Evolutionary conservation across 2,797 vertebrate genomes (phyloP).

Genomic region (Limnodromus scolopaceus): DNA sequence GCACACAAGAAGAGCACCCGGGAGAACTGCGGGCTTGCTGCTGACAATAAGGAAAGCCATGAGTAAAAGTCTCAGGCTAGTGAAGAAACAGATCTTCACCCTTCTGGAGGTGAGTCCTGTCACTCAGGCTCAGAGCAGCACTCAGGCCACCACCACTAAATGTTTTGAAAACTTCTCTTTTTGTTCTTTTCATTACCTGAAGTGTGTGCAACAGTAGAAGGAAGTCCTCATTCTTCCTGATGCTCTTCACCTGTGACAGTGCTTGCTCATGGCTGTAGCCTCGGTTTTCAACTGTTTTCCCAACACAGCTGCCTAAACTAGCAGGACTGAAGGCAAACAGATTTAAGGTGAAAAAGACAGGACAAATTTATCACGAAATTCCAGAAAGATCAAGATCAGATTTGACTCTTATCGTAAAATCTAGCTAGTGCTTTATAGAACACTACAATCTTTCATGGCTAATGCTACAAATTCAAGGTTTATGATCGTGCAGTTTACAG

Average conservation of each 20-base stretch:
- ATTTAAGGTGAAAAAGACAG: neutral
- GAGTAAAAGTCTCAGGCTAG: neutral
- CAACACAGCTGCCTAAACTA: neutral
- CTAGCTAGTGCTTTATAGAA: neutral
- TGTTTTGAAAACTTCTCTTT: neutral
- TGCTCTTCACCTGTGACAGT: neutral
- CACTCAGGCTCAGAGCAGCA: neutral
- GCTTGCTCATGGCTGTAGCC: rapidly evolving
- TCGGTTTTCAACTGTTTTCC: neutral
- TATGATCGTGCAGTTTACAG: neutral
- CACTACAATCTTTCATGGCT: neutral
- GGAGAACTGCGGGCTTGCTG: rapidly evolving
- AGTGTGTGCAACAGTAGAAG: neutral
- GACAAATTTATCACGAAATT: neutral
- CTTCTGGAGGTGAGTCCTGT: neutral
- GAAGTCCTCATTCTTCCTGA: neutral
- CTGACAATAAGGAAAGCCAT: neutral
- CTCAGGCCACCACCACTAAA: neutral
- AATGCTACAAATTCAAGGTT: neutral
- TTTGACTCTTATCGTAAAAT: neutral
- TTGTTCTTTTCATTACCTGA: neutral
- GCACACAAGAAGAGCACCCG: rapidly evolving
- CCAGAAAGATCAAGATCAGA: neutral
- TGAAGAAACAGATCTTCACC: neutral
- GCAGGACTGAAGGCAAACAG: neutral